Base-by-base conservation (phyloP, 2,797 vertebrate species). In the Echiichthys vipera region DNA sequence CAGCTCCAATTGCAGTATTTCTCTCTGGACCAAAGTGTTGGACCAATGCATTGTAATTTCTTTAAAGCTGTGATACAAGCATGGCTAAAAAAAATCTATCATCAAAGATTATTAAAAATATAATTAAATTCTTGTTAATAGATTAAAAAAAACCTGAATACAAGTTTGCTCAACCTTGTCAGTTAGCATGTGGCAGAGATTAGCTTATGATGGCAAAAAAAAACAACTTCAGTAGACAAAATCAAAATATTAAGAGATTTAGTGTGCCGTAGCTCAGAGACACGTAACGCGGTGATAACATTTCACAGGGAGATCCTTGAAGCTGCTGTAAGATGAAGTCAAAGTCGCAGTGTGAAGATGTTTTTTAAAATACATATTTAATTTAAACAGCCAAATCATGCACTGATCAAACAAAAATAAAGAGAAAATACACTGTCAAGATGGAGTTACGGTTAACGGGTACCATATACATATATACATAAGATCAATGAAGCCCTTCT, bases 401-500 rank as follows among this genome's bases (percentile, higher is more conserved):
- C 58, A 63, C 36, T 42, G 65, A 74, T 71, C 37, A 42, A 64
- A 72, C 74, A 65, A 49, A 62, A 75, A 57, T 63, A 25, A 56
- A 36, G 24, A 53, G 51, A 46, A 54, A 69, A 69, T 20, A 68
- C 9, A 55, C 51, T 42, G 68, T 59, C 47, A 36, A 36, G 2
- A 61, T n/a, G n/a, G n/a, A n/a, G n/a, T n/a, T n/a, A n/a, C n/a
- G 69, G 39, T 68, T 78, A 65, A 75, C 58, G 68, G 59, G 69
- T 63, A 68, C 46, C 66, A 49, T 34, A 49, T 40, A 36, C 29
- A 68, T 69, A 80, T 78, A n/a, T n/a, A n/a, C 70, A 78, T n/a
- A 45, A 88, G 81, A 86, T 83, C 80, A 88, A 57, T 80, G 55
- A 58, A 39, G 34, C 39, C 58, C 42, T 37, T 68, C 55, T 77